Evolutionary conservation across 1,140 invertebrate genomes (phyloP), one percentile per base, ranked within the genome.

Genomic region (Trichonephila clavata): DNA sequence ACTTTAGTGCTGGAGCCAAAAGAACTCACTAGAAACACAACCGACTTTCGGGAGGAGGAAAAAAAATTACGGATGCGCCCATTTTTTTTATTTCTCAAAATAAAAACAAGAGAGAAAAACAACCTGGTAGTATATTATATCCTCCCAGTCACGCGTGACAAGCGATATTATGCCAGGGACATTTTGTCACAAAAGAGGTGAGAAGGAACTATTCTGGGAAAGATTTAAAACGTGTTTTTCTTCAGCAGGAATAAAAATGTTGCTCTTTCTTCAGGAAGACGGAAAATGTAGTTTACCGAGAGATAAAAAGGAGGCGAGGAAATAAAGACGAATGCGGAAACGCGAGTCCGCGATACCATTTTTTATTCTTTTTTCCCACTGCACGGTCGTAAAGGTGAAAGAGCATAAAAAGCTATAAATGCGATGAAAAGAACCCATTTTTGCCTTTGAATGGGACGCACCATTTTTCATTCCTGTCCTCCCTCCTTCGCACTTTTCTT

Each of bases 341-440:
- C 63, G 63, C 63, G 43, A 89, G 63, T 59, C 57, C 27, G 18
- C 57, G 27, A 21, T 68, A 89, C 24, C 57, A 89, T 77, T 63
- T 68, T 39, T 57, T 89, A 59, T 65, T 87, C 86, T 39, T 57
- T 89, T 24, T 65, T 87, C 86, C 50, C 61, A 32, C 27, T 77
- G 71, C 60, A 32, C 84, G 50, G 57, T 77, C 68, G n/a, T 89
- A 89, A 89, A 89, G 87, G 68, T 68, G 87, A 89, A 59, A 77
- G 68, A 89, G 87, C 87, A 89, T 89, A 89, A 89, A 87, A 89
- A 68, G 87, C 87, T 89, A 77, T 89, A 89, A 89, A 89, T 50
- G 87, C 87, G 39, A 50, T 89, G 57, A 89, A 89, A 89, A 77
- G 68, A 77, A 24, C 68, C 87, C 63, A 43, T 71, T 77, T 89